Evolutionary conservation across 2,113 vertebrate species (phyloP).

Genomic region (Lota lota): DNA sequence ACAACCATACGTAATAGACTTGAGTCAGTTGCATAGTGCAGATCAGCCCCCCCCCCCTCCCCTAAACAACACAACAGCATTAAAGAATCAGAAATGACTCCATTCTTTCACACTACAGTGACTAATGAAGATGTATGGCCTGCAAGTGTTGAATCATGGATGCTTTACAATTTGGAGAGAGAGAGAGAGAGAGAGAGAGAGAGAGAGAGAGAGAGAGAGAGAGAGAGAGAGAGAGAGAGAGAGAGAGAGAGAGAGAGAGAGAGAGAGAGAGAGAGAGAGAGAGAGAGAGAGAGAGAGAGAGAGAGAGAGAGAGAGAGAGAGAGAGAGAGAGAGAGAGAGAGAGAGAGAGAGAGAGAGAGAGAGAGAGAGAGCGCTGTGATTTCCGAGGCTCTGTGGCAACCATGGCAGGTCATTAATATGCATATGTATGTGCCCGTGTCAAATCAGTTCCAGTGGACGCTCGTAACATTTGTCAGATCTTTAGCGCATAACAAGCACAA

Average conservation of each 20-base stretch:
- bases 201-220: not conserved
- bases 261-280: not conserved
- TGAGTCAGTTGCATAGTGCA: conserved; percentile 47
- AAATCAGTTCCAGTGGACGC: conserved; percentile 33
- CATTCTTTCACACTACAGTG: conserved; percentile 43
- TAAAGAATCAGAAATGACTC: conserved; percentile 53
- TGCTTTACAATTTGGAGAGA: conserved; percentile 63
- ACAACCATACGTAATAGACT: conserved; percentile 61
- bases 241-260: not conserved
- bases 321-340: too few relatives aligned
- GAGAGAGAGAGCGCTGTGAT: conserved; percentile 14
- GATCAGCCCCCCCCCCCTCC: conserved; percentile 47
- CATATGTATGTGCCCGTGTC: conserved; percentile 30
- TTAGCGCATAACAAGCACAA: conserved; percentile 9
- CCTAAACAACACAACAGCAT: conserved; percentile 48
- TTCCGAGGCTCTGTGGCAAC: conserved; percentile 36
- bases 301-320: too few relatives aligned
- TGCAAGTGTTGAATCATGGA: conserved; percentile 56
- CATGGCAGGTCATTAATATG: conserved; percentile 33
- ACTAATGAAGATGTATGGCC: conserved; percentile 73
- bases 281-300: too few relatives aligned
- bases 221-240: conserved; percentile 1
- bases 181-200: conserved; percentile 26
- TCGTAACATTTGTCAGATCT: conserved; percentile 34
- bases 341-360: too few relatives aligned